These are phyloP conservation scores for Hippoglossus stenolepis DNA, from an alignment of 2,113 vertebrate genomes.

Conservation along the genomic window DNA sequence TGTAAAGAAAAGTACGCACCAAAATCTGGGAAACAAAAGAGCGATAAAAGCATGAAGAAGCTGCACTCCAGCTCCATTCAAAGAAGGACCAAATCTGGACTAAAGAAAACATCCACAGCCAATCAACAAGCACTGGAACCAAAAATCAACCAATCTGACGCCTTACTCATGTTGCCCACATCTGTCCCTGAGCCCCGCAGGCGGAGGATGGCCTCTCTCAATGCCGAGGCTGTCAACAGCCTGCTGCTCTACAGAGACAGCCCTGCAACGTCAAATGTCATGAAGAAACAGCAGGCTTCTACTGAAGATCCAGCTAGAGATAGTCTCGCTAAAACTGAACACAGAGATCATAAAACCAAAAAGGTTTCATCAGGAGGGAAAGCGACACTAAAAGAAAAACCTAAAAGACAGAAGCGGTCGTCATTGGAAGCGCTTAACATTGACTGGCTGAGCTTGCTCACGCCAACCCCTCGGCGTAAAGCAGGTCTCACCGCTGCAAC, in stretches of 20 bases:
- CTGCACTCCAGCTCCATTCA: constrained; percentile 27
- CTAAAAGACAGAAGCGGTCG: constrained; percentile 72
- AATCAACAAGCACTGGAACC: constrained; percentile 68
- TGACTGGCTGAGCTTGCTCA: constrained; percentile 76
- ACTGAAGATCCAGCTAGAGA: constrained; percentile 52
- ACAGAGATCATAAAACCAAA: constrained; percentile 60
- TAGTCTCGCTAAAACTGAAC: constrained; percentile 37
- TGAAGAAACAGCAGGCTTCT: constrained; percentile 75
- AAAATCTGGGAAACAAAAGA: constrained; percentile 57
- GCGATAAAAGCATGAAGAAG: constrained; percentile 61
- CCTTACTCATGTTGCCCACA: constrained; percentile 57
- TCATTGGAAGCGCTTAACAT: constrained; percentile 58
- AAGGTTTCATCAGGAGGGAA: constrained; percentile 61
- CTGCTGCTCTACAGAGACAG: constrained; percentile 89
- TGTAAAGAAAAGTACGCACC: constrained; percentile 44
- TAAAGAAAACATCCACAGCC: constrained; percentile 57
- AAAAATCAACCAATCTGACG: constrained; percentile 73
- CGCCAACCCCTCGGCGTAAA: constrained; percentile 92
- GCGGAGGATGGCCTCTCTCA: constrained; percentile 95
- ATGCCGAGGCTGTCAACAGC: constrained; percentile 96
- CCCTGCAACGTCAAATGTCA: constrained; percentile 53
- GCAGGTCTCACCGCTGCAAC: constrained; percentile 95
- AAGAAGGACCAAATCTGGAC: constrained; percentile 67
- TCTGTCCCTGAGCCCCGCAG: constrained; percentile 86
- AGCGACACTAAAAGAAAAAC: constrained; percentile 42